A percentile compares a stretch with the other conserved stretches of the same genome.
Evolutionary conservation across 2,797 vertebrate genomes (phyloP).

Genomic region (Lacerta bilineata): DNA sequence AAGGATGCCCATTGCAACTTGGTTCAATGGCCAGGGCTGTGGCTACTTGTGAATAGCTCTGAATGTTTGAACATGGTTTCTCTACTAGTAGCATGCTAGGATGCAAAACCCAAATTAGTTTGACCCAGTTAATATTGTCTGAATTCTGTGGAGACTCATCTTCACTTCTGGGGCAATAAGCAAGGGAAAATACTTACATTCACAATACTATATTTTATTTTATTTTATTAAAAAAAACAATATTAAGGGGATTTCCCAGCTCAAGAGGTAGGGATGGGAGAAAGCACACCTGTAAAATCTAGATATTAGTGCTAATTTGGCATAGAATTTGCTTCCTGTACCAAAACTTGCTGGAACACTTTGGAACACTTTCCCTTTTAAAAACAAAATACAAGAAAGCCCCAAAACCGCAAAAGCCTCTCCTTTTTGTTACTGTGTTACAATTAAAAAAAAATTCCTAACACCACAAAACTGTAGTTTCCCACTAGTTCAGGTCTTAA

Average conservation of each 20-base stretch:
- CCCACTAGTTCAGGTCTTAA: constrained; percentile 77
- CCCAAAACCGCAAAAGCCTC: constrained; percentile 43
- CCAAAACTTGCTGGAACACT: constrained; percentile 74
- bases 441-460: constrained; percentile 66
- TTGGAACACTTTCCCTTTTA: constrained; percentile 55
- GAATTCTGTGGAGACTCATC: not conserved
- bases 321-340: constrained; percentile 78
- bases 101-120: constrained; percentile 10
- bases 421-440: constrained; percentile 74
- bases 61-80: not conserved
- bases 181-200: constrained; percentile 53
- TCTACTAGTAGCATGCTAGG: not conserved
- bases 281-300: constrained; percentile 75
- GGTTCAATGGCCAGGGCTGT: not conserved
- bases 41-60: not conserved
- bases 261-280: constrained; percentile 59
- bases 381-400: constrained; percentile 42
- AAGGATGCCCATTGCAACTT: not conserved
- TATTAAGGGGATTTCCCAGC: constrained; percentile 76
- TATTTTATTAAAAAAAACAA: constrained; percentile 48
- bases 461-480: constrained; percentile 73
- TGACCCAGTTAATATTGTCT: not conserved
- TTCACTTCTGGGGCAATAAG: constrained; percentile 41
- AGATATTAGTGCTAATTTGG: constrained; percentile 75
- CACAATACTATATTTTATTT: constrained; percentile 38